phyloP scores from a whole-genome alignment of 2,888 invertebrate species.

The Caenorhabditis sulstoni region DNA sequence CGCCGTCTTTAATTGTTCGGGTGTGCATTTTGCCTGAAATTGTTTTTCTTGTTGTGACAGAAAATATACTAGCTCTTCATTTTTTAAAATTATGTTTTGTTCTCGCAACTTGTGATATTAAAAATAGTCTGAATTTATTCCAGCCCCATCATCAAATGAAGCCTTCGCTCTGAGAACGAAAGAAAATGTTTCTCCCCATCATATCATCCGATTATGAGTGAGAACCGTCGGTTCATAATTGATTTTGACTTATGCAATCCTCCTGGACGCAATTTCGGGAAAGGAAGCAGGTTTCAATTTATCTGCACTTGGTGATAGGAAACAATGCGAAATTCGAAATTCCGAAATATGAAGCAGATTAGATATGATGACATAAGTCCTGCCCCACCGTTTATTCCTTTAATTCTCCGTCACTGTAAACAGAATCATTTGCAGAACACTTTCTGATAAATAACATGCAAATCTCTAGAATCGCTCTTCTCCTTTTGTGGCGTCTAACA shows the following conservation, averaged over 20 bases:
- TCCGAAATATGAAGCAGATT: slow-evolving; percentile 46
- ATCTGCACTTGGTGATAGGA: slow-evolving; percentile 24
- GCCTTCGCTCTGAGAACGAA: neutral
- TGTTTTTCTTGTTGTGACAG: neutral
- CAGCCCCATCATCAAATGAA: no score
- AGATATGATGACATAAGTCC: slow-evolving; percentile 56
- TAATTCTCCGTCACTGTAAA: slow-evolving; percentile 10
- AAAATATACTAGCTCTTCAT: neutral
- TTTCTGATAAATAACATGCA: slow-evolving; percentile 37
- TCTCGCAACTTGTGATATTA: slow-evolving; percentile 6
- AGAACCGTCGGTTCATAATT: slow-evolving; percentile 42
- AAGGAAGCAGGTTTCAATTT: slow-evolving; percentile 36
- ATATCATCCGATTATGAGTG: slow-evolving; percentile 18
- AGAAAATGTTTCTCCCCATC: neutral
- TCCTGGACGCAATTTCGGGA: slow-evolving; percentile 5
- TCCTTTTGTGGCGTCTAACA: slow-evolving; percentile 8
- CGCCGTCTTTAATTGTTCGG: slow-evolving; percentile 33
- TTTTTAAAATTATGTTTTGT: neutral
- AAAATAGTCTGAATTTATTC: no score
- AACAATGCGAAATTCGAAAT: slow-evolving; percentile 40
- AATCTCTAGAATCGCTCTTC: slow-evolving; percentile 22
- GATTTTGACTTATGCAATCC: slow-evolving; percentile 58
- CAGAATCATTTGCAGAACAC: slow-evolving; percentile 26
- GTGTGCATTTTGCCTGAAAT: slow-evolving; percentile 11
- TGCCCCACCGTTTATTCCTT: neutral